Evolutionary conservation across 2,113 vertebrate genomes (phyloP).

Genomic region (Mohoua ochrocephala): DNA sequence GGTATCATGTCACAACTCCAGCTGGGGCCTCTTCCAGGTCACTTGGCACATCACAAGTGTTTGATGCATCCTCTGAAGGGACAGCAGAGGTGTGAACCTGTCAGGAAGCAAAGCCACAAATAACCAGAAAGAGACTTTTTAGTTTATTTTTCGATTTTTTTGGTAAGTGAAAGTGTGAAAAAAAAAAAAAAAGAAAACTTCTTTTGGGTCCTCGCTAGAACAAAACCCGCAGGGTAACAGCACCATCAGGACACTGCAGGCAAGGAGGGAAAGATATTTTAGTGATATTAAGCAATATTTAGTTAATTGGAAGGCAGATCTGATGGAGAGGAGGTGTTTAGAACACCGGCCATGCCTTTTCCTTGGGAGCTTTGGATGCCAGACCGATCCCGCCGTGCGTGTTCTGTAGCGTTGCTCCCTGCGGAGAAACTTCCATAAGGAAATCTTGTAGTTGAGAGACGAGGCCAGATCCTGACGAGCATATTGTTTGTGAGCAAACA

Average conservation of each 20-base stretch:
- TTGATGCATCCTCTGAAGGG: constrained; percentile 27
- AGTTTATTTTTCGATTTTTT: neutral
- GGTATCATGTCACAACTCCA: neutral
- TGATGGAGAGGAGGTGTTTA: neutral
- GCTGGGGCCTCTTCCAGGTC: constrained; percentile 24
- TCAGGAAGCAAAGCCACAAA: neutral
- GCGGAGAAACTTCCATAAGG: constrained; percentile 35
- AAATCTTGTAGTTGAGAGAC: constrained; percentile 43
- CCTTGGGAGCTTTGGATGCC: neutral
- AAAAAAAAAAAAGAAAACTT: neutral
- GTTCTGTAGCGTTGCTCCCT: neutral
- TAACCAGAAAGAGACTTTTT: constrained; percentile 2
- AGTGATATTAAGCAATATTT: neutral
- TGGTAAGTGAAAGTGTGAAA: neutral
- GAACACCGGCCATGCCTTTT: neutral
- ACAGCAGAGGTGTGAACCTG: constrained; percentile 35
- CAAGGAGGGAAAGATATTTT: neutral
- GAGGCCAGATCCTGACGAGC: constrained; percentile 31
- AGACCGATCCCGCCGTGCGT: neutral
- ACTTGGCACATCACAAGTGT: neutral
- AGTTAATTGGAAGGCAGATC: neutral
- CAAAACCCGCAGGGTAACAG: neutral
- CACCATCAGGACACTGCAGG: neutral
- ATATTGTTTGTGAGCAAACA: constrained; percentile 61
- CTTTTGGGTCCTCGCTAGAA: neutral